Conservation (phyloP, 2,113 vertebrate species). For the Mellivora capensis region DNA sequence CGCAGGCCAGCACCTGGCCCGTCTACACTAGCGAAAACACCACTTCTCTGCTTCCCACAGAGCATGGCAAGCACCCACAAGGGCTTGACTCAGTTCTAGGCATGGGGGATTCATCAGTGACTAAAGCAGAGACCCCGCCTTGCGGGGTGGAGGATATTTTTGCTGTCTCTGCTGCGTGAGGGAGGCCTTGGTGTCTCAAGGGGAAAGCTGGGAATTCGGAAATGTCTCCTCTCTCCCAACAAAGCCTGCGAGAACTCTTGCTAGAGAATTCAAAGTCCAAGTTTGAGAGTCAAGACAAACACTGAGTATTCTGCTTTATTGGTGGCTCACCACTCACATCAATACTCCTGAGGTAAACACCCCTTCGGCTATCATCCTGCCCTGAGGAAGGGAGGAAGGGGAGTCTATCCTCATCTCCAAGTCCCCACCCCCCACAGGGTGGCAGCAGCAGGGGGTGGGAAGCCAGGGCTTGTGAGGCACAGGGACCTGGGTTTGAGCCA, state of each 20-base stretch:
- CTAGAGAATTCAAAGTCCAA: not conserved
- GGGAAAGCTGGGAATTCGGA: not conserved
- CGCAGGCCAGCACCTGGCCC: not conserved
- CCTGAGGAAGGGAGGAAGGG: conserved; percentile 84
- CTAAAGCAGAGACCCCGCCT: not conserved
- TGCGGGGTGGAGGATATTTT: not conserved
- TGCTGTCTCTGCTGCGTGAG: not conserved
- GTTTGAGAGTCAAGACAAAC: not conserved
- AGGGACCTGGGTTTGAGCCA: not conserved
- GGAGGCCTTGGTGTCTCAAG: not conserved
- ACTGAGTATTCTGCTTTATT: not conserved
- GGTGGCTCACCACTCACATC: not conserved
- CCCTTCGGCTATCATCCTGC: not conserved
- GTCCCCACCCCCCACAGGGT: not conserved
- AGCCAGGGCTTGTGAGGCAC: not conserved
- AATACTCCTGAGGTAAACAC: not conserved
- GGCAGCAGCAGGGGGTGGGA: not conserved
- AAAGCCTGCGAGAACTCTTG: not conserved
- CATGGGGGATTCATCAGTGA: not conserved
- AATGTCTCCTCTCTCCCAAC: not conserved
- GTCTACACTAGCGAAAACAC: not conserved
- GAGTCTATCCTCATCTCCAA: conserved; percentile 60
- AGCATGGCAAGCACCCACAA: not conserved
- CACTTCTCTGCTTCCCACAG: not conserved
- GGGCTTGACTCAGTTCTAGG: not conserved